These are phyloP conservation scores for Geococcyx californianus DNA, from an alignment of 2,113 vertebrate genomes.

Conservation along the genomic window DNA sequence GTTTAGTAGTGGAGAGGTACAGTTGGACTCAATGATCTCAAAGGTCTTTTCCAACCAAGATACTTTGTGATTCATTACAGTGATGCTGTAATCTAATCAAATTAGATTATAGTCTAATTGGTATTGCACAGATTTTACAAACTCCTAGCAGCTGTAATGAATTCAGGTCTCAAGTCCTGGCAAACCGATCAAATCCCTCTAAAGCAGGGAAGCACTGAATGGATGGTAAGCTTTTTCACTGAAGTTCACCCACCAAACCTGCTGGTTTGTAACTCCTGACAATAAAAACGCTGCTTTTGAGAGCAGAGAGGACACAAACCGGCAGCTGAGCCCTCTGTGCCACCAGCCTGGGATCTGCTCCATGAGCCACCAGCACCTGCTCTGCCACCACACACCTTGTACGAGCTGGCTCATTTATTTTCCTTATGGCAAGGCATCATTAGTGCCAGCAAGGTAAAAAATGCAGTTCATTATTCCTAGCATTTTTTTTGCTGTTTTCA, in stretches of 20 bases:
- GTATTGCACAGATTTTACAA: not conserved
- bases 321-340: not conserved
- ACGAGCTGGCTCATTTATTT: not conserved
- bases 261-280: not conserved
- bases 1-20: no score
- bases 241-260: not conserved
- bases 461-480: not conserved
- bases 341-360: not conserved
- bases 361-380: not conserved
- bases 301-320: not conserved
- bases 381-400: not conserved
- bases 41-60: no score
- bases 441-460: not conserved
- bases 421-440: not conserved
- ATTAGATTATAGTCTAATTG: not conserved
- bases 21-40: no score
- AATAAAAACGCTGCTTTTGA: not conserved
- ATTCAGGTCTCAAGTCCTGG: not conserved
- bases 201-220: not conserved
- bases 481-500: not conserved
- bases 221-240: not conserved
- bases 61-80: not conserved
- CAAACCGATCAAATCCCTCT: accelerated
- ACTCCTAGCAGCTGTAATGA: not conserved
- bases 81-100: accelerated